Evolutionary conservation across 2,113 vertebrate genomes (phyloP).

Genomic region (Cairina moschata): DNA sequence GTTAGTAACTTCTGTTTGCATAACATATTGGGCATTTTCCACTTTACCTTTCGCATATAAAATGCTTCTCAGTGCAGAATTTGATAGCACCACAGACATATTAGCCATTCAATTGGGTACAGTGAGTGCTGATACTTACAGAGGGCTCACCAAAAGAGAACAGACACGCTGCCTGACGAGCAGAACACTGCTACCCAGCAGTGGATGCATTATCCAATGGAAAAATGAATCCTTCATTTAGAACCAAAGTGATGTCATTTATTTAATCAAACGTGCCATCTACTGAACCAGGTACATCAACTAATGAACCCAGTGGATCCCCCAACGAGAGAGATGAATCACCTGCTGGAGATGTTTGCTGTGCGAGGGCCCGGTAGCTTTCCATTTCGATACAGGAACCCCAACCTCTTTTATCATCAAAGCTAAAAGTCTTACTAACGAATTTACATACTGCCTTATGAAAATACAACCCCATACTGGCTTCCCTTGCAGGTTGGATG

Average conservation of each 20-base stretch:
- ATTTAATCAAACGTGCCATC: constrained; percentile 22
- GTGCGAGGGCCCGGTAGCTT: background rate
- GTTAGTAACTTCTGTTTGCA: background rate
- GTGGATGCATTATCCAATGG: background rate
- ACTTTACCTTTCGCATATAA: background rate
- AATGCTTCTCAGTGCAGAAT: background rate
- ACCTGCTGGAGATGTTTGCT: constrained; percentile 3
- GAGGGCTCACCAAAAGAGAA: background rate
- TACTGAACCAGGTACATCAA: constrained; percentile 26
- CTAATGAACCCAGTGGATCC: constrained; percentile 17
- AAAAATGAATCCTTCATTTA: background rate
- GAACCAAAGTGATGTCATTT: background rate
- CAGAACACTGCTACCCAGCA: background rate
- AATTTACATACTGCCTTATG: background rate
- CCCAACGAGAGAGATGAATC: background rate
- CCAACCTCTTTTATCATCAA: background rate
- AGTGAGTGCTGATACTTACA: background rate
- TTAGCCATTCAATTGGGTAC: background rate
- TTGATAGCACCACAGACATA: background rate
- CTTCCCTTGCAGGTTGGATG: background rate
- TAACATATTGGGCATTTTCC: background rate
- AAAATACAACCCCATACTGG: background rate
- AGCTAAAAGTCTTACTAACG: background rate
- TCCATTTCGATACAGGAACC: background rate
- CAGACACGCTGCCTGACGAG: background rate